Evolutionary conservation across 2,797 vertebrate species (phyloP), one percentile per base, ranked within the genome.

Genomic region (Ispidina picta): DNA sequence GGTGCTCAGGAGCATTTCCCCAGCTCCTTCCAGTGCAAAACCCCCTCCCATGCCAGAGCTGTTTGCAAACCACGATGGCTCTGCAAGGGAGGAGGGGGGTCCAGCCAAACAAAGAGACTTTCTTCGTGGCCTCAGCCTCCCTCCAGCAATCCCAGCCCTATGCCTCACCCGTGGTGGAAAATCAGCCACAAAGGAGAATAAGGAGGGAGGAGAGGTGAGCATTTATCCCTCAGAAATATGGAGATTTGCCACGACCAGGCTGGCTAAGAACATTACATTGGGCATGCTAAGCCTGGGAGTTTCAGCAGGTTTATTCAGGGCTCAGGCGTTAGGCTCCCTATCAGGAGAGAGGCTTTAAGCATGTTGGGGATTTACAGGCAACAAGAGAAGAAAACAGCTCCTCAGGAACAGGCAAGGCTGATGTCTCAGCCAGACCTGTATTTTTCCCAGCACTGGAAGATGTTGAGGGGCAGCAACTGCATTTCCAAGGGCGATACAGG

Each of bases 191-290:
- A 28, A 83, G 84, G 58, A 62, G 93, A 19, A 92, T 46, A 10
- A 4, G 29, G 78, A n/a, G 59, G 63, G 85, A 88, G 83, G 76
- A 89, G 94, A 91, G 83, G 89, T 55, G 91, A 88, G 66, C 28
- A 76, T 91, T 95, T 78, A 94, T 95, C 94, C 89, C 85, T 4
- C 51, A 19, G 64, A 68, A 95, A 92, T 54, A 60, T 16, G 86
- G 77, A 93, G 85, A 90, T 94, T 96, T 91, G 80, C 83, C 2
- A 6, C 31, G 64, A 82, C 74, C 82, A 93, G 83, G 93, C 91
- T 88, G 78, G n/a, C 89, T 91, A 74, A 90, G 89, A 91, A 87
- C 78, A 68, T 89, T 79, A 54, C 89, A 74, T 62, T 55, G 2
- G 20, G 73, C 75, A 49, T 8, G 66, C 90, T 91, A 60, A 96